Evolutionary conservation across 2,113 vertebrate species (phyloP), one percentile per base, ranked within the genome.

Genomic region (Corythornis madagascariensis): DNA sequence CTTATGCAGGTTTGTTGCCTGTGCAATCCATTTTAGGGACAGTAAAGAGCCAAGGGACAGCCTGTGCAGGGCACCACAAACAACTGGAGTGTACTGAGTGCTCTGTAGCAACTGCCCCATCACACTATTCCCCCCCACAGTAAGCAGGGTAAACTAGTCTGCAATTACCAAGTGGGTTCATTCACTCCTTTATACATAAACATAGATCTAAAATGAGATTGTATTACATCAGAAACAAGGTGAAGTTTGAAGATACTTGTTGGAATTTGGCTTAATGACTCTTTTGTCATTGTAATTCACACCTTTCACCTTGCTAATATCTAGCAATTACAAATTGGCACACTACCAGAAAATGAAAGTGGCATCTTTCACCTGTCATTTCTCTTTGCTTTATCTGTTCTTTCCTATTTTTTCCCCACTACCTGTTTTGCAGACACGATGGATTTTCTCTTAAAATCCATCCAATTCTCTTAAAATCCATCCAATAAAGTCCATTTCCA

Each of bases 121-220:
- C 29, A 91, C 65, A 33, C 21, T 55, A 4, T 31, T 92, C 57
- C 63, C 50, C 45, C n/a, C 50, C 35, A 10, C 1, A 47, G 52
- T 43, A 78, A 60, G 83, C 91, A 89, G 85, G 94, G 92, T 85
- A 29, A 88, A 84, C 92, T 73, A 70, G 82, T 89, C 87, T 56
- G 55, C 85, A 88, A 63, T 92, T 92, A 88, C 50, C 19, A 38
- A 70, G 50, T 25, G 31, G 52, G 59, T 79, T 92, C 70, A 83
- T 79, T 87, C 56, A 2, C 33, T 85, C 78, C 91, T 73, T 92
- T 66, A 63, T 85, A 88, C 72, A 56, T 88, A 94, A 96, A 83
- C 72, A 71, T 9, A 94, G 95, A 91, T 93, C 67, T 83, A 63
- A 91, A 92, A 73, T 40, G 67, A 96, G 85, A 95, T 95, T 88